Evolutionary conservation across 2,113 vertebrate genomes (phyloP).

Genomic region (Melanerpes aurifrons): DNA sequence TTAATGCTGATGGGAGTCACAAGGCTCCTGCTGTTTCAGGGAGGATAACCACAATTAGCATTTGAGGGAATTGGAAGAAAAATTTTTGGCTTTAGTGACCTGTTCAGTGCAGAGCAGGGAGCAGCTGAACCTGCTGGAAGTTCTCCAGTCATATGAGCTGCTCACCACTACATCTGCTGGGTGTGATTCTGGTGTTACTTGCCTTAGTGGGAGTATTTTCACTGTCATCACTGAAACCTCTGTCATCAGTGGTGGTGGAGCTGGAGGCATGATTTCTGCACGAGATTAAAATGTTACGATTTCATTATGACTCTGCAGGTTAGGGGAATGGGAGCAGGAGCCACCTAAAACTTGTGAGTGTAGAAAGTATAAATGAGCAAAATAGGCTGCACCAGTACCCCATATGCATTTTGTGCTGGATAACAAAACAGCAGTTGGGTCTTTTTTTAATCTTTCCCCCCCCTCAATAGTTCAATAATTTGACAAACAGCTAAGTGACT

Average conservation of each 20-base stretch:
- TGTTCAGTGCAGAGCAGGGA: neutral
- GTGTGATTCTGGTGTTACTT: neutral
- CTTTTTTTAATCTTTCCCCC: neutral
- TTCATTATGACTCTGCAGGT: neutral
- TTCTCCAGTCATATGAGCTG: neutral
- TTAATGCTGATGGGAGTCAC: neutral
- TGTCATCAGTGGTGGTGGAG: neutral
- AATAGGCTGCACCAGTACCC: neutral
- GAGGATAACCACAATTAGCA: neutral
- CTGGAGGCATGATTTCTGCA: neutral
- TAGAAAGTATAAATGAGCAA: neutral
- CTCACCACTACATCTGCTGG: neutral
- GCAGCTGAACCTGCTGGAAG: neutral
- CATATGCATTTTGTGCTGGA: neutral
- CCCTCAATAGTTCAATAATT: neutral
- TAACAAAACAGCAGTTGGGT: neutral
- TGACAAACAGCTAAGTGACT: neutral
- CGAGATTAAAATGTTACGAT: neutral
- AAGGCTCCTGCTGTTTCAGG: neutral
- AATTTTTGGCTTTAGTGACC: neutral
- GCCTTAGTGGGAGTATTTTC: neutral
- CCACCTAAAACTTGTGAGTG: neutral
- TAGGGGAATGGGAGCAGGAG: neutral
- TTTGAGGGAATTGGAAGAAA: neutral
- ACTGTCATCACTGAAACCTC: neutral